phyloP scores from a whole-genome alignment of 2,888 invertebrate species.

The Nesidiocoris tenuis region DNA sequence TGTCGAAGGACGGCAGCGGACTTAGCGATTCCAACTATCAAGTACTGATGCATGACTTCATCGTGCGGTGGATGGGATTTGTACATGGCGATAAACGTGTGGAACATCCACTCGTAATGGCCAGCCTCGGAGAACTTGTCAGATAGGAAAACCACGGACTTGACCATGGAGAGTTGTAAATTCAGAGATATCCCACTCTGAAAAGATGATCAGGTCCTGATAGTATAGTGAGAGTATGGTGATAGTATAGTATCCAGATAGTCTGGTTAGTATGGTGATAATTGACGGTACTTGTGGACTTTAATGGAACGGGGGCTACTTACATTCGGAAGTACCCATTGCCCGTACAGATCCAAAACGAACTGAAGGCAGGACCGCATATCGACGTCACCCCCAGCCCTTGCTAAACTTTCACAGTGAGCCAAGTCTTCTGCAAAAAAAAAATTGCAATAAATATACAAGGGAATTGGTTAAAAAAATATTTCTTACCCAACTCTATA shows the following conservation, averaged over 20 bases:
- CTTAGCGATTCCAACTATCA: conserved; percentile 68
- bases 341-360: conserved; percentile 84
- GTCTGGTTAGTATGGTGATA: too few species aligned
- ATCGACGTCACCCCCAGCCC: conserved; percentile 63
- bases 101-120: conserved; percentile 79
- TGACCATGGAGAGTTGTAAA: conserved; percentile 58
- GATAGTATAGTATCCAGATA: too few species aligned
- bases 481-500: background rate
- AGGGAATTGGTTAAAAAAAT: background rate
- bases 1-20: conserved; percentile 64
- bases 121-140: conserved; percentile 73
- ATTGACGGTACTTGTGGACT: too few species aligned
- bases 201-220: too few species aligned
- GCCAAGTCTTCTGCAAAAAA: background rate
- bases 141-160: conserved; percentile 69
- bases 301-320: too few species aligned
- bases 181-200: conserved; percentile 48
- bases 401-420: conserved; percentile 1
- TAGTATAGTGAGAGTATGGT: too few species aligned
- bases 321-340: conserved; percentile 65
- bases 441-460: too few species aligned
- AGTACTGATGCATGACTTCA: conserved; percentile 71
- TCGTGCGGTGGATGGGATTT: conserved; percentile 71
- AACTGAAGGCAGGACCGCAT: conserved; percentile 90
- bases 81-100: conserved; percentile 66